Evolutionary conservation across 2,113 vertebrate genomes (phyloP).

Genomic region (Colossoma macropomum): DNA sequence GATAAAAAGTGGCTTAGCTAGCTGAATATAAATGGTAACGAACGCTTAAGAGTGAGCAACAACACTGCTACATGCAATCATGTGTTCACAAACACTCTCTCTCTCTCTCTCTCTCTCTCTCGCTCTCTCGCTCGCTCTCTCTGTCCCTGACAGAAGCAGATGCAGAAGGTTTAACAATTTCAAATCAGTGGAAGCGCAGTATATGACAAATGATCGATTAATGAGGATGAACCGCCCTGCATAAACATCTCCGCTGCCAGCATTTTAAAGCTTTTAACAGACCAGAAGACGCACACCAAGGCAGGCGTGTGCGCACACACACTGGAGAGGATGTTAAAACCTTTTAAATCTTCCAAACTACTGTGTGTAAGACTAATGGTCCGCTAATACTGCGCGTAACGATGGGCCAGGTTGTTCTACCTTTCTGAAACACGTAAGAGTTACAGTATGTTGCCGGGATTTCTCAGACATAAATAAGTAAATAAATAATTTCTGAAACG

Average conservation of each 20-base stretch:
- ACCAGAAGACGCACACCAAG: conserved; percentile 2
- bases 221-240: conserved; percentile 22
- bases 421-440: not conserved
- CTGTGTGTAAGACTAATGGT: conserved; percentile 31
- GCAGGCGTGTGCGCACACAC: conserved; percentile 8
- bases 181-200: conserved; percentile 9
- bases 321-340: conserved; percentile 29
- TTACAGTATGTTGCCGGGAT: not conserved
- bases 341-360: conserved; percentile 31
- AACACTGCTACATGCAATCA: too few species aligned
- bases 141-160: not conserved
- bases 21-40: too few species aligned
- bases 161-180: conserved; percentile 22
- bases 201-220: conserved; percentile 37
- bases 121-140: not conserved
- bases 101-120: too few species aligned
- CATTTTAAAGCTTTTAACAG: conserved; percentile 38
- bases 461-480: not conserved
- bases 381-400: not conserved
- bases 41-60: too few species aligned
- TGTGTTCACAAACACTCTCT: too few species aligned
- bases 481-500: not conserved
- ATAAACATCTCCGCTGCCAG: conserved; percentile 32
- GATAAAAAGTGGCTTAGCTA: too few species aligned
- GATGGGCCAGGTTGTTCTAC: not conserved